phyloP scores from a whole-genome alignment of 2,797 vertebrate species.

The Pitangus sulphuratus region DNA sequence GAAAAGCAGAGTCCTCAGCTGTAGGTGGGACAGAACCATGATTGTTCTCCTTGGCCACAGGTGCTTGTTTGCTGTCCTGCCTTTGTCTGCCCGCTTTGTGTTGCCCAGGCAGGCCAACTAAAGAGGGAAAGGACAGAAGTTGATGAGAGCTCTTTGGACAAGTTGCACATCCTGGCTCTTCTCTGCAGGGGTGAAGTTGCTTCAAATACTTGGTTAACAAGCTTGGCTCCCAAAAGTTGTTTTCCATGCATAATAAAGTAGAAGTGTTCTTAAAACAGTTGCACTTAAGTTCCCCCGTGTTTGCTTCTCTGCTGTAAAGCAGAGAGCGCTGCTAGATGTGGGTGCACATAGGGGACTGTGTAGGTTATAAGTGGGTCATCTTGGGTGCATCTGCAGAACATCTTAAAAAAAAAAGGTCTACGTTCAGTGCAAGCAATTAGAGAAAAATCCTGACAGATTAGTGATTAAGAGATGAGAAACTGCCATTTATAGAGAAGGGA shows the following conservation, averaged over 20 bases:
- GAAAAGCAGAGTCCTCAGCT: not conserved
- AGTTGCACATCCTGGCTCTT: not conserved
- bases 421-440: not conserved
- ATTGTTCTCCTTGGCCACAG: not conserved
- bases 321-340: not conserved
- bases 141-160: not conserved
- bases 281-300: not conserved
- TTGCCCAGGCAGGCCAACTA: not conserved
- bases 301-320: not conserved
- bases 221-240: not conserved
- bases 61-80: not conserved
- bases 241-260: not conserved
- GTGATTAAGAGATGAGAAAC: not conserved
- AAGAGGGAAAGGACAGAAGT: not conserved
- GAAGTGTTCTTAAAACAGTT: not conserved
- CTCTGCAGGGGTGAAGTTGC: not conserved
- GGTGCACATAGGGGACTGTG: not conserved
- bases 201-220: slow-evolving; percentile 4
- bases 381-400: not conserved
- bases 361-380: not conserved
- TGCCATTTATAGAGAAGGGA: not conserved
- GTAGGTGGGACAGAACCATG: not conserved
- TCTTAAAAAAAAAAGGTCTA: not conserved
- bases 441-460: not conserved
- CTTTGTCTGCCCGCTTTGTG: not conserved